A percentile compares a stretch with the other conserved stretches of the same genome.
Conservation (phyloP, 92 coral and sea anemone genomes). For the Paragorgia papillata region DNA sequence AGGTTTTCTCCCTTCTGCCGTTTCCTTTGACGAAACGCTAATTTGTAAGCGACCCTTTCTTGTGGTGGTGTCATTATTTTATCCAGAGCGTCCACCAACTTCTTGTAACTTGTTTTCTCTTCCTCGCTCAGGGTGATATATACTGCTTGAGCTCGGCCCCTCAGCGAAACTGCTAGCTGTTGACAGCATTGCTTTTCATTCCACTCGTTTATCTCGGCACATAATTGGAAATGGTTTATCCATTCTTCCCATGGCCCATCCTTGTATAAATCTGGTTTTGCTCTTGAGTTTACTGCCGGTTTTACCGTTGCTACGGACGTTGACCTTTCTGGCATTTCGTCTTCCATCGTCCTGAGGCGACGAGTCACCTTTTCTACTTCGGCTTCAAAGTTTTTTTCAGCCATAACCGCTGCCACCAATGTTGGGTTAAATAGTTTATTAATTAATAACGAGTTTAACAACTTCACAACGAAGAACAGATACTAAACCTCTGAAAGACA, state of each 20-base stretch:
- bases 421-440: background rate
- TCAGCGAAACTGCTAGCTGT: slow-evolving; percentile 35
- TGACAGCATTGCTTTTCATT: slow-evolving; percentile 24
- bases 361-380: background rate
- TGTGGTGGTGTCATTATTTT: slow-evolving; percentile 19
- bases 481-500: too few relatives aligned
- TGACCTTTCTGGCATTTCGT: background rate
- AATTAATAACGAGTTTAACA: background rate
- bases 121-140: slow-evolving; percentile 2
- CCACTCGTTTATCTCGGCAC: slow-evolving; percentile 45
- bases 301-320: background rate
- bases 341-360: background rate
- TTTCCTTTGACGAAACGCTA: slow-evolving; percentile 31
- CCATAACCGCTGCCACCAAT: slow-evolving; percentile 7
- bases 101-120: slow-evolving; percentile 3
- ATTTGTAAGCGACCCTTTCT: slow-evolving; percentile 31
- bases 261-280: slow-evolving; percentile 12
- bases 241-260: slow-evolving; percentile 42
- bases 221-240: slow-evolving; percentile 23
- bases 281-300: slow-evolving; percentile 8
- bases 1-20: too few relatives aligned
- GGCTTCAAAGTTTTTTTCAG: background rate
- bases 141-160: slow-evolving; percentile 28
- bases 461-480: background rate
- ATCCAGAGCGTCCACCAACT: slow-evolving; percentile 8